phyloP scores from a whole-genome alignment of 2,888 invertebrate genomes.

The Thumatha senex region DNA sequence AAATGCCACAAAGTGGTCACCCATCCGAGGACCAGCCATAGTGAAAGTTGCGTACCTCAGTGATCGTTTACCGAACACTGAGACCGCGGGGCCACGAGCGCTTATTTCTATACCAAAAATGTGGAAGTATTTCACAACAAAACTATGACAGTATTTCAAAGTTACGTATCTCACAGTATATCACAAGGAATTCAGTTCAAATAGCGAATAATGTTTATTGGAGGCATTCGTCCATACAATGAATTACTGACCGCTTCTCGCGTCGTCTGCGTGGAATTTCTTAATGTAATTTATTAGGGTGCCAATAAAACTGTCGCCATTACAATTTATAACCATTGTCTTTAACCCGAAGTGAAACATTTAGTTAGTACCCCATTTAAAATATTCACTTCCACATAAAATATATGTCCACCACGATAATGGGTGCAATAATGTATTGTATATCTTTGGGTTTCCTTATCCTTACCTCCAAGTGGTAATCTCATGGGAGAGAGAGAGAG shows the following conservation, averaged over 20 bases:
- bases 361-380: slow-evolving; percentile 32
- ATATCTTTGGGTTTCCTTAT: too few species aligned
- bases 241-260: slow-evolving; percentile 50
- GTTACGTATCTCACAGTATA: slow-evolving; percentile 17
- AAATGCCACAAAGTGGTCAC: too few species aligned
- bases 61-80: too few species aligned
- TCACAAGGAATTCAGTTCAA: slow-evolving; percentile 18
- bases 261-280: slow-evolving; percentile 52
- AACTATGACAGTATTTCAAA: slow-evolving; percentile 14
- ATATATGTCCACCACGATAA: too few species aligned
- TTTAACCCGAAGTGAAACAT: slow-evolving; percentile 39
- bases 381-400: too few species aligned
- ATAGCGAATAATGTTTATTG: slow-evolving; percentile 28
- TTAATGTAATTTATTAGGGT: slow-evolving; percentile 73
- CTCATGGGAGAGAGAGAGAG: too few species aligned
- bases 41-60: too few species aligned
- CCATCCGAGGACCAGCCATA: too few species aligned
- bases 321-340: slow-evolving; percentile 65
- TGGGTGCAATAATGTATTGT: too few species aligned
- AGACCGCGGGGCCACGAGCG: too few species aligned
- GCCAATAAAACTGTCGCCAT: slow-evolving; percentile 70
- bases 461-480: too few species aligned
- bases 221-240: slow-evolving; percentile 33
- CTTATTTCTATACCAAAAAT: not conserved
- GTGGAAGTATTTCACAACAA: slow-evolving; percentile 15